phyloP scores from a whole-genome alignment of 2,797 vertebrate species.

The Sebastes diploproa region DNA sequence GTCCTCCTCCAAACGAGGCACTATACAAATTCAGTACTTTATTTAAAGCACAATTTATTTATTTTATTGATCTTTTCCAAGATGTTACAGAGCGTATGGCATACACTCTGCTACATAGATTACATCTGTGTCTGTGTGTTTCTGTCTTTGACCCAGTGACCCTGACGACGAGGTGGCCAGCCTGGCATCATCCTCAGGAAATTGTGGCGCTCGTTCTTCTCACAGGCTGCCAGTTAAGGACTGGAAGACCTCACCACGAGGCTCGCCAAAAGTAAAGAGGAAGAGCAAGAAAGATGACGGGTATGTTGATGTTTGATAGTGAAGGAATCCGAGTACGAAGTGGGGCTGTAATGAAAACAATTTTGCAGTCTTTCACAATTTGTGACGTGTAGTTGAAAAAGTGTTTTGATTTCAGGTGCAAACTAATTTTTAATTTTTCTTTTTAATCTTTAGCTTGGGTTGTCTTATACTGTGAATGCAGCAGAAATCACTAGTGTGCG shows the following conservation, averaged over 20 bases:
- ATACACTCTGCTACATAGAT: not conserved
- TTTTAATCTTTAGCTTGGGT: not conserved
- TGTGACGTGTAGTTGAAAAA: not conserved
- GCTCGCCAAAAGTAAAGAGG: slow-evolving; percentile 91
- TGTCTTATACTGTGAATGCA: not conserved
- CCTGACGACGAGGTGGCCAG: slow-evolving; percentile 94
- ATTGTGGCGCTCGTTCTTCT: slow-evolving; percentile 87
- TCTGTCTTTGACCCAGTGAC: slow-evolving; percentile 82
- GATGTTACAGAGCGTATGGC: not conserved
- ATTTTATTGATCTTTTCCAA: not conserved
- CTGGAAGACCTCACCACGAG: slow-evolving; percentile 93
- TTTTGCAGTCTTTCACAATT: not conserved
- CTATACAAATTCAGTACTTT: not conserved
- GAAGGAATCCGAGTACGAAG: not conserved
- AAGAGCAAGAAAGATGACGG: slow-evolving; percentile 92
- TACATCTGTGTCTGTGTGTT: not conserved
- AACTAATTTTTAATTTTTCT: not conserved
- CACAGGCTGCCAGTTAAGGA: slow-evolving; percentile 93
- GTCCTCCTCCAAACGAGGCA: not conserved
- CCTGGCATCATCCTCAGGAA: slow-evolving; percentile 89
- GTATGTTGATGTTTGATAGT: slow-evolving; percentile 70
- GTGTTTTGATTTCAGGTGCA: not conserved
- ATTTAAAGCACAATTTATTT: not conserved
- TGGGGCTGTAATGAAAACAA: not conserved
- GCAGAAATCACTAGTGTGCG: not conserved